These are phyloP conservation scores for Tetraodon nigroviridis DNA, from an alignment of 2,113 vertebrate species.

Conservation along the genomic window DNA sequence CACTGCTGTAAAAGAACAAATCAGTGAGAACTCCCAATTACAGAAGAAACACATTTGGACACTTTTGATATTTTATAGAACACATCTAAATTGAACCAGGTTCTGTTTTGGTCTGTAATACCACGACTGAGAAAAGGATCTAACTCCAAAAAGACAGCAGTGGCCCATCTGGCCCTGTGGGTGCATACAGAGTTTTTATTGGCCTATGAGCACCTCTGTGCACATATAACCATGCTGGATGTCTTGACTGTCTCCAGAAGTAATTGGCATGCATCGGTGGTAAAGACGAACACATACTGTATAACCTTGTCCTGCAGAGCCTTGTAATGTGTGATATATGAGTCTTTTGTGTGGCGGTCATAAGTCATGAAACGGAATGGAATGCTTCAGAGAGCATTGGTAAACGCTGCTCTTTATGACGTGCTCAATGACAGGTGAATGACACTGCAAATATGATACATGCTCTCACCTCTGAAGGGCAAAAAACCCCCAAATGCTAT, in stretches of 20 bases:
- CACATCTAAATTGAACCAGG: too few relatives aligned
- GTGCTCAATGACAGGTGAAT: constrained; percentile 43
- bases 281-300: neutral
- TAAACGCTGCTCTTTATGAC: constrained; percentile 36
- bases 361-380: constrained; percentile 34
- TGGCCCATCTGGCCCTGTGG: too few relatives aligned
- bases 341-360: constrained; percentile 7
- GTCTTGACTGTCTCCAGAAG: neutral
- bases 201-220: too few relatives aligned
- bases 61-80: too few relatives aligned
- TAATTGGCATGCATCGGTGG: neutral
- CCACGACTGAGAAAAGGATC: too few relatives aligned
- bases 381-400: constrained; percentile 42
- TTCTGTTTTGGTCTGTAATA: too few relatives aligned
- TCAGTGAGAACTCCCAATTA: too few relatives aligned
- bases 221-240: too few relatives aligned
- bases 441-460: constrained; percentile 21
- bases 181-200: too few relatives aligned
- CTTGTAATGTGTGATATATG: constrained; percentile 26
- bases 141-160: too few relatives aligned
- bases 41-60: too few relatives aligned
- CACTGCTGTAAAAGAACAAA: too few relatives aligned
- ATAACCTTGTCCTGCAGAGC: constrained; percentile 21
- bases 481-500: constrained; percentile 5
- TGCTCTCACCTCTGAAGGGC: neutral